Evolutionary conservation across 2,113 vertebrate genomes (phyloP).

Genomic region (Pelecanus crispus): DNA sequence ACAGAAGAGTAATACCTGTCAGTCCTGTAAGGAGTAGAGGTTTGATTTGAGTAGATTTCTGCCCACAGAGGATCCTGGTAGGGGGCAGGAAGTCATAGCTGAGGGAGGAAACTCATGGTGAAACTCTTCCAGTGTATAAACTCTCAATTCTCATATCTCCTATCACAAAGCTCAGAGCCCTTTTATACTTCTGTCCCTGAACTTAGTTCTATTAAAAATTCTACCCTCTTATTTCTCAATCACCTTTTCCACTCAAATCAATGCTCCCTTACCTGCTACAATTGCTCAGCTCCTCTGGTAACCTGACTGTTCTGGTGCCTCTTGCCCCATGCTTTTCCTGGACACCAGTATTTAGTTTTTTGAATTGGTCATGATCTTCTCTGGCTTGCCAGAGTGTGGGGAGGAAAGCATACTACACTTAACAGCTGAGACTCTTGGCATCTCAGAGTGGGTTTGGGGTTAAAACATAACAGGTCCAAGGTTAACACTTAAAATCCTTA

Average conservation of each 20-base stretch:
- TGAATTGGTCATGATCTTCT: background rate
- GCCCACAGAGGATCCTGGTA: background rate
- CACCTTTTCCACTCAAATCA: background rate
- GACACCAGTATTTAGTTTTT: background rate
- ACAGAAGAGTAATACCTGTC: background rate
- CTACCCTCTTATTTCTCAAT: background rate
- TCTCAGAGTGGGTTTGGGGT: background rate
- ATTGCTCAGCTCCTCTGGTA: background rate
- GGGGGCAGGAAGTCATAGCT: background rate
- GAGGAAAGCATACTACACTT: background rate
- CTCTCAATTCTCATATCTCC: background rate
- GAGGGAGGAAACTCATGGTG: background rate
- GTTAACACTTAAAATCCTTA: background rate
- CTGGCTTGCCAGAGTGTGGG: background rate
- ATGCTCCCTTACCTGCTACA: background rate
- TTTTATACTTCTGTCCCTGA: background rate
- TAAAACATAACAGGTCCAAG: background rate
- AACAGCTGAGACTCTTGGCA: background rate
- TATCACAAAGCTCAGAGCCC: background rate
- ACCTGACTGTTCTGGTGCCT: background rate
- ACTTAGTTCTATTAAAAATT: background rate
- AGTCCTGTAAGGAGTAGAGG: background rate
- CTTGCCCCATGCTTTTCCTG: background rate
- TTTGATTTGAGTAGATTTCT: background rate
- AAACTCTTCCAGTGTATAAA: background rate